Percentiles rank a stretch among this genome's conserved stretches.
These are phyloP conservation scores for Telmatochromis sp. DNA, from an alignment of 2,113 vertebrate species.

Conservation along the genomic window DNA sequence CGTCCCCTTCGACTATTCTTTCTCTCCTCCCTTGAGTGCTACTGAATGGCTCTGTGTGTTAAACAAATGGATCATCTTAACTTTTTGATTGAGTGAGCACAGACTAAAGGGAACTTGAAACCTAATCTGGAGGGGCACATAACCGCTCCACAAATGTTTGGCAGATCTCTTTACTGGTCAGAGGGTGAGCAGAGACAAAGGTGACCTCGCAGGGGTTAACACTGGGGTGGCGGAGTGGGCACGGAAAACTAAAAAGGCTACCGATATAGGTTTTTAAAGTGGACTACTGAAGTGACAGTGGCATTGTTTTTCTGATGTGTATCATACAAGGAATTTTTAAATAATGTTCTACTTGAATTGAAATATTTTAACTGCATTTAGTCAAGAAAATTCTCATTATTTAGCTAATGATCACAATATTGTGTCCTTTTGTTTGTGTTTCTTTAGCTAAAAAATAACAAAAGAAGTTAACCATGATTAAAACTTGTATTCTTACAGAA, in stretches of 20 bases:
- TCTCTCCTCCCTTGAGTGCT: conserved; percentile 67
- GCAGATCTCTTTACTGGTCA: conserved; percentile 64
- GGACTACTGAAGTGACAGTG: conserved; percentile 12
- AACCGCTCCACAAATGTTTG: conserved; percentile 72
- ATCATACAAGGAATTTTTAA: background rate
- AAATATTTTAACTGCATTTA: background rate
- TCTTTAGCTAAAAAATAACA: background rate
- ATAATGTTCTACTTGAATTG: background rate
- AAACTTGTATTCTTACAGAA: background rate
- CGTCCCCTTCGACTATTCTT: conserved; percentile 55
- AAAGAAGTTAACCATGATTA: background rate
- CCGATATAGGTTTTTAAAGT: conserved; percentile 26
- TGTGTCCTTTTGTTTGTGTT: background rate
- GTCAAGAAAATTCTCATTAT: background rate
- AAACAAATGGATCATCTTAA: conserved; percentile 79
- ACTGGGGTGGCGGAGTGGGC: background rate
- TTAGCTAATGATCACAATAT: background rate
- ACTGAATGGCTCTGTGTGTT: conserved; percentile 75
- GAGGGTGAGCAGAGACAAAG: conserved; percentile 65
- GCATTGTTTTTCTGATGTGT: conserved; percentile 1
- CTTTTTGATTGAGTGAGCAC: conserved; percentile 78
- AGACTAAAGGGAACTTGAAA: conserved; percentile 76
- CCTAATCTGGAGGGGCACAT: conserved; percentile 71
- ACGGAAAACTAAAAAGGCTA: conserved; percentile 20
- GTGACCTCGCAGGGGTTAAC: conserved; percentile 62